These are phyloP conservation scores for Pyrrhosoma nymphula DNA, from an alignment of 2,888 invertebrate genomes.

Conservation along the genomic window DNA sequence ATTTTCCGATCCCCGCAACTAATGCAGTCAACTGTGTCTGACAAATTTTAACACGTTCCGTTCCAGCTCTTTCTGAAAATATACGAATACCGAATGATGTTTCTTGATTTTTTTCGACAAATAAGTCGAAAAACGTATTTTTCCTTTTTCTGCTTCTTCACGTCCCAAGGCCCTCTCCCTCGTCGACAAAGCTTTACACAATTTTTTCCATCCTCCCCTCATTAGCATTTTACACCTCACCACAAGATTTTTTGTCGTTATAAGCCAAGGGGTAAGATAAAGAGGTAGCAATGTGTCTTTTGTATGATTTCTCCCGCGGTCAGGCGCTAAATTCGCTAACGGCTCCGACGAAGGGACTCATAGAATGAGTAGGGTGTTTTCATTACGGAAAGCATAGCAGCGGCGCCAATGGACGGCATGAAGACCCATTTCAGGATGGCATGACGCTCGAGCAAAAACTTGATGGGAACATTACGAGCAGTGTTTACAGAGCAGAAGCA, in stretches of 20 bases:
- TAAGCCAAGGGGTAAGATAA: neutral
- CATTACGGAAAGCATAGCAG: neutral
- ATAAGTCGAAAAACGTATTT: neutral
- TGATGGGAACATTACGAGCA: neutral
- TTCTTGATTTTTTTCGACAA: too few relatives aligned
- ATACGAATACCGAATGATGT: too few relatives aligned
- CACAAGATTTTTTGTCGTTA: neutral
- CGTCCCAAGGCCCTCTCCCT: neutral
- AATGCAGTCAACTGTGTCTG: too few relatives aligned
- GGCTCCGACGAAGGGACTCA: neutral
- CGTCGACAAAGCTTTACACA: neutral
- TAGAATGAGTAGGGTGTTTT: neutral
- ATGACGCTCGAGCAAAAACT: neutral
- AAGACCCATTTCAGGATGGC: neutral
- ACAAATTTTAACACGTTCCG: too few relatives aligned
- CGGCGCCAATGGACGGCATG: neutral
- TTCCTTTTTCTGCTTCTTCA: neutral
- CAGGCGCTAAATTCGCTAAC: neutral
- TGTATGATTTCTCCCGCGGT: neutral
- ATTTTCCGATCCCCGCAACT: too few relatives aligned
- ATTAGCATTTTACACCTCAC: neutral
- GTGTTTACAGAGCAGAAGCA: neutral
- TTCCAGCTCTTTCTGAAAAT: too few relatives aligned
- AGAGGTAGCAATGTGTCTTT: neutral
- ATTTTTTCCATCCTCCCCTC: neutral